phyloP scores from a whole-genome alignment of 2,888 invertebrate species.

The Megalurothrips usitatus region DNA sequence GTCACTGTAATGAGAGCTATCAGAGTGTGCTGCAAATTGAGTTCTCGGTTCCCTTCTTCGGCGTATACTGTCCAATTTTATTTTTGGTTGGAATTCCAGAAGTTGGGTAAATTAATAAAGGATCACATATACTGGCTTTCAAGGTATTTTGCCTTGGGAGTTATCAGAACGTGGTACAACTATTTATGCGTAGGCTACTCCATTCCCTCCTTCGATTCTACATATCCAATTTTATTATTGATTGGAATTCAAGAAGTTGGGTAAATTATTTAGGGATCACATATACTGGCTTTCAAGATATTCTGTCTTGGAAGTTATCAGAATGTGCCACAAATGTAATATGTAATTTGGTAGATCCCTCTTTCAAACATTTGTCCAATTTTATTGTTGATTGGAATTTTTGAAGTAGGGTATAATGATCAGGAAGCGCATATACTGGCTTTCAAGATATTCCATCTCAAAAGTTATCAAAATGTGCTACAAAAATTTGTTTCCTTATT shows the following conservation, averaged over 20 bases:
- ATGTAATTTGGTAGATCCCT: background rate
- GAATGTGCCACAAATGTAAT: background rate
- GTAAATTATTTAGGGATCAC: background rate
- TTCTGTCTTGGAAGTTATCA: conserved; percentile 27
- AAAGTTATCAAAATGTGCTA: background rate
- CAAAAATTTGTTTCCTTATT: background rate
- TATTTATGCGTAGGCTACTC: background rate
- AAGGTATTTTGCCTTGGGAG: conserved; percentile 27
- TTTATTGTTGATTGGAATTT: background rate
- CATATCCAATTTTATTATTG: background rate
- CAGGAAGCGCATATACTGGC: background rate
- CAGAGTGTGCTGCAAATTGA: background rate
- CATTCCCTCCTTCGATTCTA: background rate
- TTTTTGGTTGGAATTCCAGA: background rate
- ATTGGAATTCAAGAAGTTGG: background rate
- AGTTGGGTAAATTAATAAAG: background rate
- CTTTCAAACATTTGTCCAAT: background rate
- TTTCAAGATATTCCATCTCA: background rate
- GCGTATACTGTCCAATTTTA: background rate
- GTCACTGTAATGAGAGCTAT: conserved; percentile 8
- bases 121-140: background rate
- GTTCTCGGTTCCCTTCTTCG: background rate
- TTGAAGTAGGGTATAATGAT: background rate
- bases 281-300: background rate
- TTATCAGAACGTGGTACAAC: background rate